Evolutionary conservation across 2,113 vertebrate species (phyloP).

Genomic region (Platysternon megacephalum): DNA sequence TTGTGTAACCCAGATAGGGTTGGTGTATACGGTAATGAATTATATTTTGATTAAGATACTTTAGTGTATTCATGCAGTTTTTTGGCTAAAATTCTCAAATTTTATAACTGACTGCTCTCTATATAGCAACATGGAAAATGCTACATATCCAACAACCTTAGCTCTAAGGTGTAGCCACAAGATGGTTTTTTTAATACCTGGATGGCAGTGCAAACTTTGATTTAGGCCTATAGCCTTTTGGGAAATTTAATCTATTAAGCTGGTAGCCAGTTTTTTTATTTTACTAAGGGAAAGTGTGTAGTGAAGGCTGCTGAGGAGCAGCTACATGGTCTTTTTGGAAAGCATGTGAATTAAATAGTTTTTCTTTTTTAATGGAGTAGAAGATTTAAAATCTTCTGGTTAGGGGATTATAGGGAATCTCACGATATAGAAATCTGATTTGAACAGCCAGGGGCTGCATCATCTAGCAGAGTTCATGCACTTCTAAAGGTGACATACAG

Average conservation of each 20-base stretch:
- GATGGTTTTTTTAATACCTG: rapidly evolving
- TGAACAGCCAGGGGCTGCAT: rapidly evolving
- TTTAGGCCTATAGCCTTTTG: neutral
- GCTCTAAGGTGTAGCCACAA: neutral
- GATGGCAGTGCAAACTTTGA: neutral
- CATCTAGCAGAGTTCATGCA: rapidly evolving
- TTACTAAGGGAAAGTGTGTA: neutral
- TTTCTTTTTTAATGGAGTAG: neutral
- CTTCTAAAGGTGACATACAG: rapidly evolving
- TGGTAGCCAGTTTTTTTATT: neutral
- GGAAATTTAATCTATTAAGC: rapidly evolving
- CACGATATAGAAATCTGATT: rapidly evolving
- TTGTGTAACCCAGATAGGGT: rapidly evolving
- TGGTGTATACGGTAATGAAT: neutral
- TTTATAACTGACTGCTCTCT: neutral
- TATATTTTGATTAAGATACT: neutral
- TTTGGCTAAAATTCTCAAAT: neutral
- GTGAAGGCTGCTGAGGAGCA: neutral
- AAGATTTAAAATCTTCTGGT: neutral
- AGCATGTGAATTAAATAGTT: neutral
- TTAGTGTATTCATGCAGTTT: rapidly evolving
- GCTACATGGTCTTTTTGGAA: rapidly evolving
- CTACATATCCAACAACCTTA: rapidly evolving
- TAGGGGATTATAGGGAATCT: rapidly evolving
- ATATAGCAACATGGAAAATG: rapidly evolving